Evolutionary conservation across 2,888 invertebrate genomes (phyloP).

Genomic region (Macrophya annulata): DNA sequence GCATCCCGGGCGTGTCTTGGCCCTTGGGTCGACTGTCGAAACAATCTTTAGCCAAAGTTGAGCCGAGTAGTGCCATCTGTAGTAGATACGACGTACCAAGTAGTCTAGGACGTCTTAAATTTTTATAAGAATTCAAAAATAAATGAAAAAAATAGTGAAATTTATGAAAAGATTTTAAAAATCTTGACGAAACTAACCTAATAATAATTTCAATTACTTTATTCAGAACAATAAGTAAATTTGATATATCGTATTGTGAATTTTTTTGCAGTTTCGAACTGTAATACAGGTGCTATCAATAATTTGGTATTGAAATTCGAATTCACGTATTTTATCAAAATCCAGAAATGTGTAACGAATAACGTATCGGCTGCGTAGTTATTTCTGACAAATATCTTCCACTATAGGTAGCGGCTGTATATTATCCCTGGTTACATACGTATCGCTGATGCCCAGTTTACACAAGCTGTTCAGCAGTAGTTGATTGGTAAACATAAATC

Average conservation of each 20-base stretch:
- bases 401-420: constrained; percentile 19
- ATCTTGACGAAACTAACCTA: neutral
- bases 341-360: neutral
- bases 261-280: neutral
- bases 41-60: constrained; percentile 1
- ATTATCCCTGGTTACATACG: constrained; percentile 2
- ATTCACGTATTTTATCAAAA: neutral
- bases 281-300: neutral
- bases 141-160: neutral
- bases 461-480: constrained; percentile 47
- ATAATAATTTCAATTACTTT: neutral
- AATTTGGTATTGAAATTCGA: neutral
- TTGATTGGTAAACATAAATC: constrained; percentile 47
- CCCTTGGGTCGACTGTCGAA: neutral
- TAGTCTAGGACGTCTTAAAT: neutral
- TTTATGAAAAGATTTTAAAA: neutral
- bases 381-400: constrained; percentile 41
- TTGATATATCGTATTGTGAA: neutral
- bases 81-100: neutral
- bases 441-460: constrained; percentile 51
- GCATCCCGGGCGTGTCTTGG: constrained; percentile 32
- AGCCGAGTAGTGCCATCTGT: constrained; percentile 44
- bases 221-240: neutral
- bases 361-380: constrained; percentile 32
- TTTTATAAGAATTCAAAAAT: neutral